A percentile compares a stretch with the other conserved stretches of the same genome.
phyloP scores from a whole-genome alignment of 2,797 vertebrate species.

The Geotrypetes seraphini region DNA sequence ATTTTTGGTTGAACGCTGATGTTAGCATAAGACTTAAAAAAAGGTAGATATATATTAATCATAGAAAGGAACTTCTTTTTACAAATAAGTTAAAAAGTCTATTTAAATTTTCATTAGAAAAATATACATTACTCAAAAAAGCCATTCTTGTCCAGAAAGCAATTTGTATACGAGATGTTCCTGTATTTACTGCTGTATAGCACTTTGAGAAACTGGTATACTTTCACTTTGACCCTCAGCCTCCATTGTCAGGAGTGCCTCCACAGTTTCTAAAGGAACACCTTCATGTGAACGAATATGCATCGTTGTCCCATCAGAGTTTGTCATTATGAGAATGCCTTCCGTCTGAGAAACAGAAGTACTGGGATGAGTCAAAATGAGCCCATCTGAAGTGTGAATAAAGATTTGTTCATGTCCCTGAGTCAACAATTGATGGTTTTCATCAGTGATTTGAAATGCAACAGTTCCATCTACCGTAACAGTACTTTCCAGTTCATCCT shows the following conservation, averaged over 20 bases:
- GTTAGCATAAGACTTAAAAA: constrained; percentile 26
- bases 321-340: constrained; percentile 57
- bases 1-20: constrained; percentile 24
- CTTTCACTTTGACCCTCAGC: constrained; percentile 41
- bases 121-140: constrained; percentile 28
- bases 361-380: constrained; percentile 58
- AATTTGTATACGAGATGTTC: background rate
- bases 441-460: constrained; percentile 43
- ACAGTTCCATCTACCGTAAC: constrained; percentile 17
- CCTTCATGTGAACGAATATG: constrained; percentile 58
- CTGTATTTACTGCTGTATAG: constrained; percentile 19
- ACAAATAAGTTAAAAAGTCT: constrained; percentile 46
- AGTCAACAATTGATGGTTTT: constrained; percentile 31
- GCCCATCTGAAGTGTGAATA: constrained; percentile 61
- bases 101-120: constrained; percentile 39
- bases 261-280: constrained; percentile 57
- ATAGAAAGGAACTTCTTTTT: constrained; percentile 28
- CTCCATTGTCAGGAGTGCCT: constrained; percentile 64
- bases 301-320: constrained; percentile 56
- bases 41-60: constrained; percentile 5
- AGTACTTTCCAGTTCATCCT: background rate
- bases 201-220: constrained; percentile 25
- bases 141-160: constrained; percentile 21
- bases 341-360: constrained; percentile 43
- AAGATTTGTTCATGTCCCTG: constrained; percentile 57